These are phyloP conservation scores for Hydractinia symbiolongicarpus DNA, from an alignment of 30 jellyfish, hydroid and myxozoan genomes.

Conservation along the genomic window DNA sequence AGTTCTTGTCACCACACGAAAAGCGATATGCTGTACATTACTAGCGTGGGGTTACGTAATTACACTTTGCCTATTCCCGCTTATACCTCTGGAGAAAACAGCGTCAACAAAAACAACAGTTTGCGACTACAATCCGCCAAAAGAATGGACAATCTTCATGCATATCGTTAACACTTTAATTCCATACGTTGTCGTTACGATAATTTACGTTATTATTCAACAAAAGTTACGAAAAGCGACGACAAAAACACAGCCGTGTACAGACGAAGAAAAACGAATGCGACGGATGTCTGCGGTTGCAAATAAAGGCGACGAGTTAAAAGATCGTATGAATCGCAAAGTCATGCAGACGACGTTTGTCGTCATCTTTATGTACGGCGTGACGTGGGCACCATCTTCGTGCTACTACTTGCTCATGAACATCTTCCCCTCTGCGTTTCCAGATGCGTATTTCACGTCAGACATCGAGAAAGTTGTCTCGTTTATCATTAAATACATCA, in stretches of 20 bases:
- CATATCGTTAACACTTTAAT: not conserved
- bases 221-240: not conserved
- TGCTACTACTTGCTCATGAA: slow-evolving; percentile 4
- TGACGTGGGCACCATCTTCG: slow-evolving; percentile 18
- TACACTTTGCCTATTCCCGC: not conserved
- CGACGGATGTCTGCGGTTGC: not conserved
- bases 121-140: slow-evolving; percentile 11
- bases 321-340: slow-evolving; percentile 4
- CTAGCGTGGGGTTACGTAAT: not conserved
- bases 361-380: slow-evolving; percentile 14
- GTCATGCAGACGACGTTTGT: slow-evolving; percentile 1
- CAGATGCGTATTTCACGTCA: not conserved
- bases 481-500: not conserved
- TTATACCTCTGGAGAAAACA: not conserved
- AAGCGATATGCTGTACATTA: not conserved
- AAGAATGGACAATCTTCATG: slow-evolving; percentile 23
- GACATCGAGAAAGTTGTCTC: not conserved
- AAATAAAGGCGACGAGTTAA: not conserved
- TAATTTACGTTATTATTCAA: not conserved
- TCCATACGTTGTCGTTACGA: slow-evolving; percentile 4
- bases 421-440: not conserved
- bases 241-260: not conserved
- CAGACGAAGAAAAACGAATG: not conserved
- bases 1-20: not conserved
- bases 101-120: not conserved